A percentile compares a stretch with the other conserved stretches of the same genome.
These are phyloP conservation scores for Spinus pinus DNA, from an alignment of 2,797 vertebrate genomes.

Conservation along the genomic window DNA sequence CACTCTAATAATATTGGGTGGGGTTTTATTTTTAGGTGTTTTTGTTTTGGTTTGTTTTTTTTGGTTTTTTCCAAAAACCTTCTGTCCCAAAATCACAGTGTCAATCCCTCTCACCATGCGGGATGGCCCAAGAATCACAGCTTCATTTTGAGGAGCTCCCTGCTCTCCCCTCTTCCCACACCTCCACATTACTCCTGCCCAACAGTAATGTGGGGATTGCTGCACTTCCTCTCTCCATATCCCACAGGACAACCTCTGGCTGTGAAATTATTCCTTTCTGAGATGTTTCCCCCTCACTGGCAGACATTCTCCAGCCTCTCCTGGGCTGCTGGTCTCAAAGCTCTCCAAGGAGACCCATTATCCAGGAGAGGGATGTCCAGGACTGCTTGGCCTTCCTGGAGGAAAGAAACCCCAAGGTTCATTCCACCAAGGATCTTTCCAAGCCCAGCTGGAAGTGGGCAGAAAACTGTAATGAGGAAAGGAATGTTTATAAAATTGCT, in stretches of 20 bases:
- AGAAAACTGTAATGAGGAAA: not conserved
- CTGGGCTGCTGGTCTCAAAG: not conserved
- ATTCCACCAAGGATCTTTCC: not conserved
- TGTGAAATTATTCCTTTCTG: not conserved
- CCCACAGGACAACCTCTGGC: not conserved
- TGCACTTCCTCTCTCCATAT: not conserved
- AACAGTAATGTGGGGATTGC: accelerated
- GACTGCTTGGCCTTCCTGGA: not conserved
- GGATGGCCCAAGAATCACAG: accelerated
- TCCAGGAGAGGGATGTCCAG: not conserved
- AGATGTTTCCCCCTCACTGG: not conserved
- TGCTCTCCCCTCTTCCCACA: not conserved
- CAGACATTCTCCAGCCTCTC: not conserved
- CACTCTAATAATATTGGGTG: not conserved
- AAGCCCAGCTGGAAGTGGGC: not conserved
- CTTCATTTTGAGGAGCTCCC: not conserved
- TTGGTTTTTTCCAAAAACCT: accelerated
- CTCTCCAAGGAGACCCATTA: not conserved
- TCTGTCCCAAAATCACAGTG: not conserved
- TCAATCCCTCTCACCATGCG: not conserved
- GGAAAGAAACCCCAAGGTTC: not conserved
- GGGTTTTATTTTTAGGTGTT: too few species aligned
- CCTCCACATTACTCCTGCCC: not conserved
- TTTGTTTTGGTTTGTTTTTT: too few species aligned
- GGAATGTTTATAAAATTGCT: not conserved